Evolutionary conservation across 2,888 invertebrate species (phyloP), one percentile per base, ranked within the genome.

Genomic region (Sicus ferrugineus): DNA sequence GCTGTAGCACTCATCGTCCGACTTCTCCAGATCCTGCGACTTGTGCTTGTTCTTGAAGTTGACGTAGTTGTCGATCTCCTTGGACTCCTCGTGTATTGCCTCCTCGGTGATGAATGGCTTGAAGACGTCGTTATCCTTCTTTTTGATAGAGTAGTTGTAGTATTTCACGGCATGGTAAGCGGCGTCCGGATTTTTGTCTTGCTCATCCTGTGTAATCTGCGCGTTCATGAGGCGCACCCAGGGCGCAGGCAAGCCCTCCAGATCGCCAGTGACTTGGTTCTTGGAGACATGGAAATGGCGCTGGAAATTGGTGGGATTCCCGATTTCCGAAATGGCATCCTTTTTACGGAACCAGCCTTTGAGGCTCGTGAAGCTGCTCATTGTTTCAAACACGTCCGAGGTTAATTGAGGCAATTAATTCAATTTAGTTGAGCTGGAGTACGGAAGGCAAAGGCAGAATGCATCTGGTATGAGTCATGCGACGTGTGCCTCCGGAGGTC

Each of bases 161-260:
- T 92, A 95, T 80, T 94, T 94, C 66, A 97, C 90, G 30, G 97
- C 97, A 81, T 95, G 93, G 68, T 95, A 90, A 1, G 95, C 95
- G 46, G 96, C 96, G 78, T 91, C 90, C 2, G 97, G 97, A 86
- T 97, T 94, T 78, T 95, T 91, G 83, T 92, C 90, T 85, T 96
- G 95, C 82, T 96, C 96, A 50, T 91, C 92, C 77, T 92, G 90
- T 46, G 94, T 92, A 74, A 97, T 93, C 82, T 95, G 93, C 19
- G 92, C 89, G 79, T 93, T 91, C 75, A 97, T 88, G 66, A 94
- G 87, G 62, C 91, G 87, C 69, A 91, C 86, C 96, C 96, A 96
- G 31, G 94, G 89, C 38, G 90, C 88, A 0, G 97, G 97, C 56
- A 97, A 86, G 0, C 97, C 97, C 77, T 93, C 93, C 76, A 97